Evolutionary conservation across 35 echinoderm and acorn worm species (phyloP), one percentile per base, ranked within the genome.

Genomic region (Lytechinus variegatus): DNA sequence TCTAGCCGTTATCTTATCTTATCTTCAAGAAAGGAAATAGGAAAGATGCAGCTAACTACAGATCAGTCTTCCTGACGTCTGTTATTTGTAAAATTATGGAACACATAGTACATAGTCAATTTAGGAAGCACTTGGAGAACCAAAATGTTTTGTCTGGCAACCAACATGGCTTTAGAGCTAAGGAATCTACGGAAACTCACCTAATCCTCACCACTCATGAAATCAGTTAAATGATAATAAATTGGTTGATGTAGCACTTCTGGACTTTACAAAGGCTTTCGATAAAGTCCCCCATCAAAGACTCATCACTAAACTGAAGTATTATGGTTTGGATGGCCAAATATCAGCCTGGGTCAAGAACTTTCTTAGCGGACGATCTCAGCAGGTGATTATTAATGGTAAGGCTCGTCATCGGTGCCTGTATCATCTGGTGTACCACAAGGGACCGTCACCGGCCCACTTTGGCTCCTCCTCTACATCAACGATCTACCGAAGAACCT

Each of bases 321-420:
- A 95, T 86, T 97, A 97, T 93, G 95, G 95, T 8, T 14, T 92
- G 94, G 52, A 16, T 97, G 97, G 97, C 29, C 96, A 27, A 89
- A 44, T 44, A 0, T 44, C 33, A 44, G 33, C 33, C 33, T 44
- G 33, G 33, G 33, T 44, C 33, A 44, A 55, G 29, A 92, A 96
- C 87, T 96, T 95, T 51, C 87, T 96, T 11, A 54, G 52, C 13
- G 87, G 92, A 60, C 66, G 97, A 27, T 89, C 92, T 8, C 95
- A 94, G 91, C 92, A 94, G 91, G 97, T 97, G 51, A 92, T 97
- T 5, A 72, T 91, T 87, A 58, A 58, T 2, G 33, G 33, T 2
- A 44, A 44, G 33, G 33, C 33, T 44, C 33, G 2, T 44, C 33
- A 44, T 58, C 56, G 8, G 56, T 58, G 56, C 56, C 56, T 58